Conservation (phyloP, 2,113 vertebrate genomes). For the Crotalus viridis region DNA sequence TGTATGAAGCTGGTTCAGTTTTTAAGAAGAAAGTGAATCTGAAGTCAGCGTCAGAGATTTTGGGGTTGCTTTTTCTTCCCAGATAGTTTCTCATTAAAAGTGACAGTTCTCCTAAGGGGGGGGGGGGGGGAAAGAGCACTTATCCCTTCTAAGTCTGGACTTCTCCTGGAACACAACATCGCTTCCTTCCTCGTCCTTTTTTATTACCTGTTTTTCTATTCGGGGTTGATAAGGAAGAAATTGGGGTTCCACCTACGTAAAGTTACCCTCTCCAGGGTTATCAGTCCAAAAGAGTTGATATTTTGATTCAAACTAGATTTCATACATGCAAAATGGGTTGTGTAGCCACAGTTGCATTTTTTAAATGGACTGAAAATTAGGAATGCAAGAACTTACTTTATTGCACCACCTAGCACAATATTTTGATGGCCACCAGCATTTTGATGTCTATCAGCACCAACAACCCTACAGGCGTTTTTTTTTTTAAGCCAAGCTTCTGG, state of each 20-base stretch:
- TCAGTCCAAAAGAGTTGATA: not conserved
- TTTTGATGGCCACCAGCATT: too few relatives aligned
- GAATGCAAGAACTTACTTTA: too few relatives aligned
- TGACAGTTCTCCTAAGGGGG: not conserved
- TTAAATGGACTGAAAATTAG: not conserved
- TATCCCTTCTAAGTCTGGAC: accelerated
- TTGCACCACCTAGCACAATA: too few relatives aligned
- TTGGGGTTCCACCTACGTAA: slow-evolving; percentile 25
- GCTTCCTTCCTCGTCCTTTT: not conserved
- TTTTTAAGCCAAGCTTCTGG: too few relatives aligned
- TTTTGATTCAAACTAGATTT: not conserved
- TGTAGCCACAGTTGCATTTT: not conserved
- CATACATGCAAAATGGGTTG: not conserved
- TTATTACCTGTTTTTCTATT: slow-evolving; percentile 43
- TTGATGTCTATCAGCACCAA: too few relatives aligned
- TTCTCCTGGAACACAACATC: slow-evolving; percentile 43
- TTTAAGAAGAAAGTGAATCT: slow-evolving; percentile 1
- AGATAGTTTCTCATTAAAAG: slow-evolving; percentile 54
- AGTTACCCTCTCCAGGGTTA: slow-evolving; percentile 25
- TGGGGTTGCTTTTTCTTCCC: slow-evolving; percentile 32
- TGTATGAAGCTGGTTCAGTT: slow-evolving; percentile 25
- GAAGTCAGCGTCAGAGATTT: slow-evolving; percentile 1
- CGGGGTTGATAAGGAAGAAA: slow-evolving; percentile 50
- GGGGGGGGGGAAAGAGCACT: slow-evolving; percentile 36
- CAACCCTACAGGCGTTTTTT: too few relatives aligned